Evolutionary conservation across 1,140 invertebrate species (phyloP).

Genomic region (Hydropsyche tenuis): DNA sequence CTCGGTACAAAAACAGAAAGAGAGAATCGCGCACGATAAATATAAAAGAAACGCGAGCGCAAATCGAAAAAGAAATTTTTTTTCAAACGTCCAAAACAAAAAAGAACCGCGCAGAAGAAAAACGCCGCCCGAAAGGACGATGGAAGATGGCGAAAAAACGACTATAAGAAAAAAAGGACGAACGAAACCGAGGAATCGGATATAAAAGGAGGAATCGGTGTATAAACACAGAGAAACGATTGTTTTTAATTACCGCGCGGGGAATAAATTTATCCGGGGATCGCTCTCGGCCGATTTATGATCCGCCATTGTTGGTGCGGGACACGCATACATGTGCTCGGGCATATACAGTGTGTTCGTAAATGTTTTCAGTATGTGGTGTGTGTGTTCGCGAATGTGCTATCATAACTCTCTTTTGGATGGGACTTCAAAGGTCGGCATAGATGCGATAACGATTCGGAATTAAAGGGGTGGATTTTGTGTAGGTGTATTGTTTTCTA

Average conservation of each 20-base stretch:
- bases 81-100: too few species aligned
- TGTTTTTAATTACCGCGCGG: slow-evolving; percentile 47
- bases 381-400: too few species aligned
- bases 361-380: too few species aligned
- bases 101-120: neutral
- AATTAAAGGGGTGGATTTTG: too few species aligned
- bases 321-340: neutral
- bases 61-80: neutral
- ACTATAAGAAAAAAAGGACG: slow-evolving; percentile 26
- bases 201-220: slow-evolving; percentile 39
- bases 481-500: too few species aligned
- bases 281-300: slow-evolving; percentile 48
- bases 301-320: slow-evolving; percentile 33
- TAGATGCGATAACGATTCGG: too few species aligned
- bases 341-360: too few species aligned
- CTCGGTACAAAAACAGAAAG: neutral
- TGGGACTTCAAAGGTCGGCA: too few species aligned
- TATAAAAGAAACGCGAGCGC: slow-evolving; percentile 26
- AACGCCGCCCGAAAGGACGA: neutral
- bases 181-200: slow-evolving; percentile 34
- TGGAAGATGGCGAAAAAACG: slow-evolving; percentile 5
- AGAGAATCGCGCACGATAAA: slow-evolving; percentile 23
- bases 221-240: slow-evolving; percentile 45
- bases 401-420: too few species aligned
- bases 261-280: slow-evolving; percentile 46